A percentile compares a stretch with the other conserved stretches of the same genome.
Conservation (phyloP, 2,797 vertebrate genomes). For the Chaenodraco wilsoni region DNA sequence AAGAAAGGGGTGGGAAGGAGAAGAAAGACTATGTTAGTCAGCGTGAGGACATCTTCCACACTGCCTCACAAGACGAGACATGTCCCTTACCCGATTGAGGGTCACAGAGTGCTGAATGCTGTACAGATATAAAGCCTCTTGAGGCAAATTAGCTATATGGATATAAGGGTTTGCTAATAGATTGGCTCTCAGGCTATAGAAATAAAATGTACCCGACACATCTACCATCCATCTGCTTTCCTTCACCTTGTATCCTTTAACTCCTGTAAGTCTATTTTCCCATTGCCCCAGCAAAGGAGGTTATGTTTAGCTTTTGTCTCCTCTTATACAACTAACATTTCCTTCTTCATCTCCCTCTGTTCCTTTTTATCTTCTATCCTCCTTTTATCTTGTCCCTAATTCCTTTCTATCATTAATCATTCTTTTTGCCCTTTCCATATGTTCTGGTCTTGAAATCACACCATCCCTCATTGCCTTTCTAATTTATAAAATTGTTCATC, state of each 20-base stretch:
- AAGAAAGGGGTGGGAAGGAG: background rate
- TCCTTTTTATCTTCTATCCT: background rate
- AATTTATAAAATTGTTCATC: background rate
- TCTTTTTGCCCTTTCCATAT: background rate
- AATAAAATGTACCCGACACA: background rate
- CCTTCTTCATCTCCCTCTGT: background rate
- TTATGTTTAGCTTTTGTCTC: too few relatives aligned
- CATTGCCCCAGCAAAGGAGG: too few relatives aligned
- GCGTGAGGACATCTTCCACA: background rate
- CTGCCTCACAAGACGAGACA: background rate
- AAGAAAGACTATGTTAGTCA: background rate
- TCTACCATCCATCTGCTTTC: background rate
- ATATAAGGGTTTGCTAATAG: background rate
- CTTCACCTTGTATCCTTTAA: background rate
- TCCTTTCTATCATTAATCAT: background rate
- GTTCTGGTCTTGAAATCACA: background rate
- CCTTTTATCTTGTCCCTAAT: background rate
- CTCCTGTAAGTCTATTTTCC: background rate
- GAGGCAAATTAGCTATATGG: background rate
- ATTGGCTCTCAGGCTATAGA: background rate
- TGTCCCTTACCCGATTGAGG: background rate
- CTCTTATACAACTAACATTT: too few relatives aligned
- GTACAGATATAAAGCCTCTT: background rate
- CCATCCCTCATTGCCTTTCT: background rate
- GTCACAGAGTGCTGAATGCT: background rate